These are phyloP conservation scores for Ptilorrhoa leucosticta DNA, from an alignment of 2,113 vertebrate genomes.

Conservation along the genomic window DNA sequence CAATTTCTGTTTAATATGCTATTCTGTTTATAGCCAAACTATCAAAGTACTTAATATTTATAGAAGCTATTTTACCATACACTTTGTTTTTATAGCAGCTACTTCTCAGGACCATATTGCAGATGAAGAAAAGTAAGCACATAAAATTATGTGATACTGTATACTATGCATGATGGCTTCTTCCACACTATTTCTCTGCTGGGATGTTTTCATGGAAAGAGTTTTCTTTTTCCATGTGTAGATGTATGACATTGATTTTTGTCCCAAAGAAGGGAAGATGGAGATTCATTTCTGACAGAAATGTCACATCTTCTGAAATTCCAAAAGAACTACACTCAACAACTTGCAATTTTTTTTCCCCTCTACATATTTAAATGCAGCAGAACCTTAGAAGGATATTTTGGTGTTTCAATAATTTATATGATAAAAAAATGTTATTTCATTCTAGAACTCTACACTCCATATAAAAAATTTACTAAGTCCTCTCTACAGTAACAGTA, in stretches of 20 bases:
- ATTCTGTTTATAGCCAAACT: neutral
- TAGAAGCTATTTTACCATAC: neutral
- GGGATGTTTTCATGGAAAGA: neutral
- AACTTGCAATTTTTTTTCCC: neutral
- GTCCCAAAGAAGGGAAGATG: neutral
- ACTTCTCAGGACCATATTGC: neutral
- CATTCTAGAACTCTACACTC: neutral
- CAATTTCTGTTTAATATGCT: neutral
- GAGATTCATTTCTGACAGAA: neutral
- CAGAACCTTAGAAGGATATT: neutral
- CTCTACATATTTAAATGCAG: neutral
- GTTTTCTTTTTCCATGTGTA: neutral
- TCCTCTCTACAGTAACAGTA: neutral
- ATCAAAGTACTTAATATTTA: neutral
- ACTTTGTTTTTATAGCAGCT: neutral
- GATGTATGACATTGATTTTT: neutral
- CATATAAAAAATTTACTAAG: neutral
- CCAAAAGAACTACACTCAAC: neutral
- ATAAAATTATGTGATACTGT: neutral
- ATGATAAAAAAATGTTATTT: neutral
- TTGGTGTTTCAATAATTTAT: neutral
- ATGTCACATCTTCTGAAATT: neutral
- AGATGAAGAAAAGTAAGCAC: neutral
- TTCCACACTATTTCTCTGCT: neutral
- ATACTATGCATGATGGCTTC: neutral